These are phyloP conservation scores for Aptenodytes patagonicus DNA, from an alignment of 2,113 vertebrate genomes.

Conservation along the genomic window DNA sequence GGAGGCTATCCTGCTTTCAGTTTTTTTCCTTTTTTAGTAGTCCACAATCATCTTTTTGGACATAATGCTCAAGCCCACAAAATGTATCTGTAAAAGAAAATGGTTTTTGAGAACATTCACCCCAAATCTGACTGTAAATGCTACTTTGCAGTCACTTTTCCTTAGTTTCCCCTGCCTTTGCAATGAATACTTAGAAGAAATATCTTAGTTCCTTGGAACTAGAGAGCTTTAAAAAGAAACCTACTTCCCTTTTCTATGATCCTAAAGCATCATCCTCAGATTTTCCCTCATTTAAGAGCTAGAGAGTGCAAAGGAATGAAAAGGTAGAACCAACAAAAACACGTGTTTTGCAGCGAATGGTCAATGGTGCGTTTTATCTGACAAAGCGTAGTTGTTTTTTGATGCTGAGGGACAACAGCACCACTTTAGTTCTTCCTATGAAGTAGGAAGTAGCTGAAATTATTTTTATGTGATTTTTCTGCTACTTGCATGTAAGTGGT, in stretches of 20 bases:
- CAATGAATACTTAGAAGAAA: neutral
- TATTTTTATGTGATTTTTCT: slow-evolving; percentile 4
- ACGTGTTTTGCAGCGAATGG: neutral
- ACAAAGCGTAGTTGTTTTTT: neutral
- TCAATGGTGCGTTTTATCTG: neutral
- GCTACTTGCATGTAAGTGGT: neutral
- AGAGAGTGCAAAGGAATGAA: neutral
- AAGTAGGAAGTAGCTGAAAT: neutral
- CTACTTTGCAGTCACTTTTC: neutral
- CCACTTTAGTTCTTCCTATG: neutral
- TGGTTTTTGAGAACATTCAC: neutral
- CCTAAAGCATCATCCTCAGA: neutral
- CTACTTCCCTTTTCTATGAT: neutral
- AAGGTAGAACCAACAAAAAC: neutral
- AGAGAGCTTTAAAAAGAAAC: neutral
- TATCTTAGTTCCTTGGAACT: neutral
- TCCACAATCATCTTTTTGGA: neutral
- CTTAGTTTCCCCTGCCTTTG: neutral
- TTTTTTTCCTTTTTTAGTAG: neutral
- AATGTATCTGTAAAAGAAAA: neutral
- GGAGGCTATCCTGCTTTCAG: neutral
- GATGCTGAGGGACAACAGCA: neutral
- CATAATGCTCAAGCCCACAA: neutral
- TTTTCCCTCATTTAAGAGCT: neutral
- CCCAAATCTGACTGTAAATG: neutral